Evolutionary conservation across 2,888 invertebrate genomes (phyloP), one percentile per base, ranked within the genome.

Genomic region (Apotomis capreana): DNA sequence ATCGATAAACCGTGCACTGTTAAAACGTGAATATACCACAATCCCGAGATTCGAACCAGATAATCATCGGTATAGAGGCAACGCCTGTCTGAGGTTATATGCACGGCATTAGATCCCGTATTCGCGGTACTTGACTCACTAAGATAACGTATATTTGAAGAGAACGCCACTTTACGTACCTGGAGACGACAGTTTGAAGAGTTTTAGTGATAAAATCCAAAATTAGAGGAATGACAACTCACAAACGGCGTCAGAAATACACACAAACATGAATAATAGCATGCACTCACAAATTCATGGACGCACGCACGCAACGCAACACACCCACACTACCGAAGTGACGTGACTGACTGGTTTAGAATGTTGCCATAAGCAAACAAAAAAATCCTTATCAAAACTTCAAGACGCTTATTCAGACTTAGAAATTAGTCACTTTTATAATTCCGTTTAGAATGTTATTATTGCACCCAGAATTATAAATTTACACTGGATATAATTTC

Each of bases 141-240:
- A 69, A 73, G 70, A 70, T 49, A 49, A 72, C 74, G 67, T 62
- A 65, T 61, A 68, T 77, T 60, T 37, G 69, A 63, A 74, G 76
- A 76, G 80, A 80, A 82, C 77, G 73, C 74, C 77, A 82, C 78
- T 76, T 79, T 87, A 91, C 92, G 78, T 89, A 92, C 92, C 91
- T 85, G 84, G 82, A 85, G 84, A 87, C 87, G 83, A 88, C 91
- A 92, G 90, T 87, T 90, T 92, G 90, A 83, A 80, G 79, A 86
- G 88, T 92, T 92, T 92, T 89, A 91, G 84, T 92, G 87, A 92
- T 91, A 88, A 91, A 90, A 91, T 89, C 91, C 91, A 89, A 91
- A 89, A 84, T 87, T 87, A 88, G 81, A 86, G 83, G 80, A 84
- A 87, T 89, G 88, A 87, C 84, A 86, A 88, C 81, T 89, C 86